These are phyloP conservation scores for Chaenodraco wilsoni DNA, from an alignment of 2,797 vertebrate species.

Conservation along the genomic window DNA sequence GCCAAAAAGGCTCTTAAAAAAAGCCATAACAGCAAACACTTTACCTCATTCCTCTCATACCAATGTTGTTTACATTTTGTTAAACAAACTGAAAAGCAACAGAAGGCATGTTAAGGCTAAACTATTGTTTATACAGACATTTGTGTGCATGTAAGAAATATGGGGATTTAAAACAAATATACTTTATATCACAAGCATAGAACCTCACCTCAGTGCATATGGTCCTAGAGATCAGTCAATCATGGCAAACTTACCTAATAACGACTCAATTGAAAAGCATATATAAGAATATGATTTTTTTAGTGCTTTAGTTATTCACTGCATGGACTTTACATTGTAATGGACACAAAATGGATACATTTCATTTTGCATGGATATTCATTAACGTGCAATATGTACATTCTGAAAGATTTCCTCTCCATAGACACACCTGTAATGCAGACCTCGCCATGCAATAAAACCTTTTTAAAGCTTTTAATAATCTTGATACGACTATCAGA, in stretches of 20 bases:
- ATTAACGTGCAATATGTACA: background rate
- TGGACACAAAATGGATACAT: too few species aligned
- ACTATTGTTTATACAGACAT: background rate
- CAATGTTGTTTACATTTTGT: background rate
- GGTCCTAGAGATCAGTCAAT: slow-evolving; percentile 13
- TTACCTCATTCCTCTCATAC: background rate
- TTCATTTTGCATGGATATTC: background rate
- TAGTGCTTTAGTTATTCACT: too few species aligned
- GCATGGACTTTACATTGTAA: too few species aligned
- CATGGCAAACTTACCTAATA: slow-evolving; percentile 13
- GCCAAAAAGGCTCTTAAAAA: background rate
- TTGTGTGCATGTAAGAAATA: background rate
- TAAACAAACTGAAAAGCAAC: background rate
- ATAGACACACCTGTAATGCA: background rate
- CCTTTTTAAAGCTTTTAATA: background rate
- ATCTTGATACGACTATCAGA: background rate
- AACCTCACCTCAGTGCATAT: background rate
- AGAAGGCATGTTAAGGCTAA: background rate
- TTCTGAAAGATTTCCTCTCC: background rate
- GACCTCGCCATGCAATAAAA: background rate
- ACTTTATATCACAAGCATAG: background rate
- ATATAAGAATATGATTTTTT: background rate
- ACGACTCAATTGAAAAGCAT: slow-evolving; percentile 21
- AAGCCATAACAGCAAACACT: background rate
- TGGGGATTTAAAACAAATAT: background rate